Evolutionary conservation across 2,113 vertebrate genomes (phyloP), one percentile per base, ranked within the genome.

Genomic region (Megaceryle torquata): DNA sequence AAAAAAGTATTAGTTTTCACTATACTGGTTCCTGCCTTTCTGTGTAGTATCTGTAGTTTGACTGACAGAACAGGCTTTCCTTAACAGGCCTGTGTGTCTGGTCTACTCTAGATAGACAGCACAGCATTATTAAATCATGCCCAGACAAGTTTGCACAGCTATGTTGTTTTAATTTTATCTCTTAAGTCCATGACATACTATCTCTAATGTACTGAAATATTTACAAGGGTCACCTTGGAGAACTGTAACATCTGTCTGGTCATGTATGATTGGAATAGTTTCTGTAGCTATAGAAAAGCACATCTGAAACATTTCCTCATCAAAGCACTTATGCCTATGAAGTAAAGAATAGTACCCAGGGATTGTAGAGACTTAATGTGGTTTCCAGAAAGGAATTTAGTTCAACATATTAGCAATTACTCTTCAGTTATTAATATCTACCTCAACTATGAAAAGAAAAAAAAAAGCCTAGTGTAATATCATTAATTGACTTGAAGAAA

Each of bases 131-230:
- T 75, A 87, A 86, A 53, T 86, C 91, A 5, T n/a, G 95, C 69
- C 82, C 59, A 54, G 87, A 65, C 96, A 96, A 59, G 96, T 57
- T 26, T 76, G 50, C 24, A 39, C 57, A 59, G 57, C 41, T 82
- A 20, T 54, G 48, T 3, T 51, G 53, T 78, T 93, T 82, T 57
- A 87, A 97, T 56, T 69, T 91, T 53, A 93, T 94, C 74, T 86
- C 56, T 41, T 43, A 57, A 72, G 15, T 67, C 54, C 28, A 28
- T 82, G 93, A 89, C 53, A 93, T 10, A 71, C 53, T 43, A 91
- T 92, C 95, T 82, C 31, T 65, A 48, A 59, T 96, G 91, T 91
- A 81, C 20, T 67, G 39, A 76, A 92, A 65, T 71, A 57, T 41
- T 82, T 60, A 57, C 53, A 74, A 82, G 53, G 82, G 69, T 94